Evolutionary conservation across 2,888 invertebrate genomes (phyloP).

Genomic region (Synergus laeviventris): DNA sequence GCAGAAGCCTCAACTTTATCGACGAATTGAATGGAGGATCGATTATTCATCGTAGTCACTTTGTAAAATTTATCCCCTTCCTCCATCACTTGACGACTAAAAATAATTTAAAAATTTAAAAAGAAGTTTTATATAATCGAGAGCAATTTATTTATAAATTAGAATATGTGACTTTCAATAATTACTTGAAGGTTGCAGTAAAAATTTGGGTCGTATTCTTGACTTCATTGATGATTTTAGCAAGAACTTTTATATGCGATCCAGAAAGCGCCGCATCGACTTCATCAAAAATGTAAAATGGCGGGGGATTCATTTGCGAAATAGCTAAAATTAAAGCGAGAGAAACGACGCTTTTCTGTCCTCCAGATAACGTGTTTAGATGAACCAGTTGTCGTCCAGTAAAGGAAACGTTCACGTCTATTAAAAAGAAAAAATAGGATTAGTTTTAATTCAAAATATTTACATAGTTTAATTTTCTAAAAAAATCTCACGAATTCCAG

Average conservation of each 20-base stretch:
- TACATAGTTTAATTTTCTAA: background rate
- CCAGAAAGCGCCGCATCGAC: background rate
- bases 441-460: too few relatives aligned
- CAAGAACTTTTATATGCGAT: background rate
- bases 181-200: background rate
- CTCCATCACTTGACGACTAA: background rate
- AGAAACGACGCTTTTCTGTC: constrained; percentile 2
- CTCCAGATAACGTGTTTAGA: background rate
- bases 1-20: background rate
- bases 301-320: background rate
- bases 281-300: constrained; percentile 25
- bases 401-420: background rate
- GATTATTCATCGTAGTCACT: background rate
- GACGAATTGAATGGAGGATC: background rate
- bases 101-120: background rate
- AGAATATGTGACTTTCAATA: background rate
- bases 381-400: background rate
- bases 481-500: constrained; percentile 19
- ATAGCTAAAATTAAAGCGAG: background rate
- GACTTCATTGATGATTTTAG: background rate
- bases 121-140: background rate
- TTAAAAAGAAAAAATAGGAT: background rate
- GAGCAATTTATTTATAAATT: too few relatives aligned
- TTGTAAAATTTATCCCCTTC: background rate
- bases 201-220: background rate